Evolutionary conservation across 2,888 invertebrate species (phyloP).

Genomic region (Ochlodes sylvanus): DNA sequence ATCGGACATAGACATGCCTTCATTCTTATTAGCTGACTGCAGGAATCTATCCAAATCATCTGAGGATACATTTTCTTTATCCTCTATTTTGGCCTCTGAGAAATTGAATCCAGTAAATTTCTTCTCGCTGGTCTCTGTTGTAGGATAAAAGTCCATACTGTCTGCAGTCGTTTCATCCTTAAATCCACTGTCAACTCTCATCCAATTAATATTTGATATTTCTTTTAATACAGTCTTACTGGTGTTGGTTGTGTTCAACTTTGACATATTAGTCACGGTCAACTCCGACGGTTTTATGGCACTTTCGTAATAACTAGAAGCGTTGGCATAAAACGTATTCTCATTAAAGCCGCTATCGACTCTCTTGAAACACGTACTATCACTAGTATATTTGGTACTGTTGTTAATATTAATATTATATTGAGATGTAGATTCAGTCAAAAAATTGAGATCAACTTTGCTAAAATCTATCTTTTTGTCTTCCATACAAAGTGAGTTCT

Average conservation of each 20-base stretch:
- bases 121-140: constrained; percentile 54
- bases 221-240: constrained; percentile 68
- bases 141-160: constrained; percentile 66
- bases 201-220: constrained; percentile 78
- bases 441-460: constrained; percentile 77
- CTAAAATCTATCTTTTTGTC: constrained; percentile 78
- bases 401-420: constrained; percentile 58
- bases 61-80: constrained; percentile 66
- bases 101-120: constrained; percentile 59
- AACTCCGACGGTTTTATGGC: constrained; percentile 81
- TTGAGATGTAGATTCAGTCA: constrained; percentile 73
- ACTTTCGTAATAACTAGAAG: constrained; percentile 80
- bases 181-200: constrained; percentile 78
- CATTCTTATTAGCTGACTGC: constrained; percentile 61
- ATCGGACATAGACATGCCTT: constrained; percentile 77
- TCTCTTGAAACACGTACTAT: constrained; percentile 70
- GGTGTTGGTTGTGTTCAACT: constrained; percentile 46
- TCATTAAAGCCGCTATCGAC: constrained; percentile 78
- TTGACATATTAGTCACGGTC: constrained; percentile 67
- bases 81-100: constrained; percentile 61
- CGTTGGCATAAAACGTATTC: constrained; percentile 72
- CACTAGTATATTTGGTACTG: constrained; percentile 56
- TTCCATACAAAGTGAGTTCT: constrained; percentile 69
- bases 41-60: constrained; percentile 66
- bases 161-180: constrained; percentile 77